Conservation (phyloP, 2,113 vertebrate species). For the Nycticryphes semicollaris region DNA sequence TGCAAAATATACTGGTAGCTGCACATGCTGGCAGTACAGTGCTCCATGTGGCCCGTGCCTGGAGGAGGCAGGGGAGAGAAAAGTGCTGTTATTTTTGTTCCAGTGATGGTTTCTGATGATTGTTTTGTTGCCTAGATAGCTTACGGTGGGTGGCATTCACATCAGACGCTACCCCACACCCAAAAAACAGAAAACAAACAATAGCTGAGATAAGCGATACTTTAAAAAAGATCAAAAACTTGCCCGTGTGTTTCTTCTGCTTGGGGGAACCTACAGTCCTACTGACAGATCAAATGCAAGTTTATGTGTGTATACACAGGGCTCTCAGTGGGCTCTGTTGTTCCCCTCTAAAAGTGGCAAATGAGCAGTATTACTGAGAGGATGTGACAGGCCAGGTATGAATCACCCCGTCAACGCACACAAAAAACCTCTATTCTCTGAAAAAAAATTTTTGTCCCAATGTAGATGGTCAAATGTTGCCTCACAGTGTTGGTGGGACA, state of each 20-base stretch:
- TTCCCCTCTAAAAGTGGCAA: background rate
- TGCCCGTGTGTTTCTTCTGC: constrained; percentile 3
- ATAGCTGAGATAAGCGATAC: constrained; percentile 11
- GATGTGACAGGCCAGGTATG: background rate
- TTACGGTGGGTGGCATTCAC: constrained; percentile 48
- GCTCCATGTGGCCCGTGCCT: background rate
- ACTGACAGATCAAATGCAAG: constrained; percentile 1
- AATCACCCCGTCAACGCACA: background rate
- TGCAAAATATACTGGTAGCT: background rate
- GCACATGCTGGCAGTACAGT: background rate
- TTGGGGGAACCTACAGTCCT: background rate
- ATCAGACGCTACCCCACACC: constrained; percentile 27
- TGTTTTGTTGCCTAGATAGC: background rate
- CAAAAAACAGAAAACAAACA: constrained; percentile 55
- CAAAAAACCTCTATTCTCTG: background rate
- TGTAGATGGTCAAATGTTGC: background rate
- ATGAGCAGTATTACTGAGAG: background rate
- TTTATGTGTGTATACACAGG: background rate
- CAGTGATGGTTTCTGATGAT: background rate
- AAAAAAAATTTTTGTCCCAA: background rate
- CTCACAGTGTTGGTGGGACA: background rate
- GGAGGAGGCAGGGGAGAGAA: background rate
- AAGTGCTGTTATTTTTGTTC: constrained; percentile 42
- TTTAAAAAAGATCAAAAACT: constrained; percentile 57
- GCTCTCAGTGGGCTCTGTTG: background rate